Evolutionary conservation across 2,888 invertebrate species (phyloP).

Genomic region (Caenorhabditis drosophilae): DNA sequence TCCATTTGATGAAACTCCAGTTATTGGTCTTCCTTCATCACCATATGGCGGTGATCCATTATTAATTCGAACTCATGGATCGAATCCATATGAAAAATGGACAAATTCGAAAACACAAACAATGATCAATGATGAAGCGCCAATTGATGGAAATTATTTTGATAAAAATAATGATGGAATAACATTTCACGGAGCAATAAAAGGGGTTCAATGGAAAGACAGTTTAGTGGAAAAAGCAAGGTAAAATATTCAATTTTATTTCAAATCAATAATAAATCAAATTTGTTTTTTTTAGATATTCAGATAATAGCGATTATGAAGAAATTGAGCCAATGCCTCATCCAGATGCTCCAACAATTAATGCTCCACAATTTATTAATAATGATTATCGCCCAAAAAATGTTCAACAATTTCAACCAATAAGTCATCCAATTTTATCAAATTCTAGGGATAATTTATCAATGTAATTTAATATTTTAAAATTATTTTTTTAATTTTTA

Average conservation of each 20-base stretch:
- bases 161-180: constrained; percentile 16
- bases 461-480: too few relatives aligned
- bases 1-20: constrained; percentile 13
- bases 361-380: constrained; percentile 16
- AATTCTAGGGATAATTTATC: too few relatives aligned
- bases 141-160: too few relatives aligned
- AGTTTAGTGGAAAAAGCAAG: constrained; percentile 37
- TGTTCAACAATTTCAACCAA: constrained; percentile 11
- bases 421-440: constrained; percentile 30
- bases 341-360: constrained; percentile 1
- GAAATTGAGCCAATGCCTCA: constrained; percentile 15
- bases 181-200: too few relatives aligned
- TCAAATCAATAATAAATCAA: too few relatives aligned
- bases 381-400: constrained; percentile 23
- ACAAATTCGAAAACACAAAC: constrained; percentile 14
- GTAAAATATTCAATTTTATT: too few relatives aligned
- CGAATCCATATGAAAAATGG: constrained; percentile 23
- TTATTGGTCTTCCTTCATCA: constrained; percentile 22
- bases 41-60: constrained; percentile 25
- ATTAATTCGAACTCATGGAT: constrained; percentile 21
- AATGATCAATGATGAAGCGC: too few relatives aligned
- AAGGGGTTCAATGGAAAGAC: constrained; percentile 52
- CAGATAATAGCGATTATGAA: constrained; percentile 24
- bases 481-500: too few relatives aligned
- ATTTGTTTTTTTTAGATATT: too few relatives aligned